A percentile compares a stretch with the other conserved stretches of the same genome.
Conservation (phyloP, 2,888 invertebrate genomes). For the Craniophora ligustri region DNA sequence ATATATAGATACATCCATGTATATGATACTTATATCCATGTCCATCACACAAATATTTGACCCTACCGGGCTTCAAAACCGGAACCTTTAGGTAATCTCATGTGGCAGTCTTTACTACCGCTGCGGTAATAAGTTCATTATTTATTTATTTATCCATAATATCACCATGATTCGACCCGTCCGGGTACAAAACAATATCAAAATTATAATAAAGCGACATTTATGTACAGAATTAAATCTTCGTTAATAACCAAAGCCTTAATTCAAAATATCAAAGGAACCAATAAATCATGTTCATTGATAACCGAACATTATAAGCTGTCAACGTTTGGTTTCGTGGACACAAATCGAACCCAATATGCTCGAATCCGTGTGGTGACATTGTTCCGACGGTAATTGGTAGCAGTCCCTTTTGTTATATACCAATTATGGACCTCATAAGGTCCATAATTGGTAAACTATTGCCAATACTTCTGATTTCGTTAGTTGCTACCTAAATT, state of each 20-base stretch:
- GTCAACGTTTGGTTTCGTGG: constrained; percentile 26
- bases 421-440: too few species aligned
- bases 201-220: constrained; percentile 5
- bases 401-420: constrained; percentile 49
- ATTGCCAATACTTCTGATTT: constrained; percentile 42
- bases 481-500: constrained; percentile 5
- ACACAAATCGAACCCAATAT: constrained; percentile 37
- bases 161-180: too few species aligned
- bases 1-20: too few species aligned
- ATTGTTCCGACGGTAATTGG: constrained; percentile 48
- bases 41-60: too few species aligned
- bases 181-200: constrained; percentile 8
- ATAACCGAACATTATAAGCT: constrained; percentile 45
- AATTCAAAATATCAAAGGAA: constrained; percentile 21
- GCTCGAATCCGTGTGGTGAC: constrained; percentile 44
- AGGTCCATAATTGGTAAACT: constrained; percentile 32
- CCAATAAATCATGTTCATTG: constrained; percentile 48
- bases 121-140: too few species aligned
- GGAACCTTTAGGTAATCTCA: too few species aligned
- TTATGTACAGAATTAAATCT: too few species aligned
- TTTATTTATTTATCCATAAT: too few species aligned
- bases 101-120: too few species aligned
- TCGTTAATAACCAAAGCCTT: constrained; percentile 19
- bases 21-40: too few species aligned
- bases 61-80: too few species aligned